These are phyloP conservation scores for Gandaritis pyraliata DNA, from an alignment of 2,888 invertebrate genomes.

Conservation along the genomic window DNA sequence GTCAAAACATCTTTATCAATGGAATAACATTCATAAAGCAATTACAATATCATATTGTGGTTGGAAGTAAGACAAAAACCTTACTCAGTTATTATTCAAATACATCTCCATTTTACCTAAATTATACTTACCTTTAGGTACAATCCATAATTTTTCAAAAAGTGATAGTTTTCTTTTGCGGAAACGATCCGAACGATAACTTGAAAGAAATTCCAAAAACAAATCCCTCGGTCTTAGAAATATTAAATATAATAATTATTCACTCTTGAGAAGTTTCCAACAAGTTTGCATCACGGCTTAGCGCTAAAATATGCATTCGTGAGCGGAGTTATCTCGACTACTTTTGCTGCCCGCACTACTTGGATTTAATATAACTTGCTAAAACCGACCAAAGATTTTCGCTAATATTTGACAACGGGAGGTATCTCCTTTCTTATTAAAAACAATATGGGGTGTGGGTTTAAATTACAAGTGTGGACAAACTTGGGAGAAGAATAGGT, in stretches of 20 bases:
- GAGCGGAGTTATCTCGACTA: conserved; percentile 73
- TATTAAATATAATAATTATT: conserved; percentile 72
- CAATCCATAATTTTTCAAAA: too few relatives aligned
- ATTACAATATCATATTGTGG: conserved; percentile 1
- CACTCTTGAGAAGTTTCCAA: conserved; percentile 69
- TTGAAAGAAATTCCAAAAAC: too few relatives aligned
- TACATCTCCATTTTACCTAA: too few relatives aligned
- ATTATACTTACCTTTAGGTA: too few relatives aligned
- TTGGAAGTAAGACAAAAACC: too few relatives aligned
- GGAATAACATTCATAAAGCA: conserved; percentile 17
- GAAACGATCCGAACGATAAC: background rate
- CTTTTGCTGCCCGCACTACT: conserved; percentile 69
- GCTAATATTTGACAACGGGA: conserved; percentile 47
- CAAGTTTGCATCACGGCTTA: conserved; percentile 76
- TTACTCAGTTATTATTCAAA: too few relatives aligned
- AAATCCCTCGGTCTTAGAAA: too few relatives aligned
- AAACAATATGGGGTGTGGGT: conserved; percentile 35
- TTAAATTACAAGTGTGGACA: conserved; percentile 38
- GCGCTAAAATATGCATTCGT: conserved; percentile 80
- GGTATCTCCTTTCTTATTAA: conserved; percentile 41
- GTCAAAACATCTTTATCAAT: conserved; percentile 27
- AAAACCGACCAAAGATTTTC: conserved; percentile 22
- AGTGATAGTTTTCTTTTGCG: conserved; percentile 10
- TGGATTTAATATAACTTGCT: conserved; percentile 67
- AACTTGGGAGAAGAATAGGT: conserved; percentile 28